A percentile compares a stretch with the other conserved stretches of the same genome.
These are phyloP conservation scores for Pogonomyrmex californicus DNA, from an alignment of 1,140 invertebrate genomes.

Conservation along the genomic window DNA sequence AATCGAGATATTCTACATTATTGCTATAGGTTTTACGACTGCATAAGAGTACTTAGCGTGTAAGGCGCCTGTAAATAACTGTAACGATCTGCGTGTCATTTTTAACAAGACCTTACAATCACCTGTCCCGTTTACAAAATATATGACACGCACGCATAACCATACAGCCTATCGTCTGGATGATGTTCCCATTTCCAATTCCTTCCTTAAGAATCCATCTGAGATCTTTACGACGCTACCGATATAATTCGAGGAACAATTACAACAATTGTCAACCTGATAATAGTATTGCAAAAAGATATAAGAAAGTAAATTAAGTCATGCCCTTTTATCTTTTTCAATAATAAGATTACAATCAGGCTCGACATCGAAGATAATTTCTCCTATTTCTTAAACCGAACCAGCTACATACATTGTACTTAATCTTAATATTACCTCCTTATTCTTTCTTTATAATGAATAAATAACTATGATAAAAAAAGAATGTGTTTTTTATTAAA, in stretches of 20 bases:
- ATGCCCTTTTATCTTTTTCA: not conserved
- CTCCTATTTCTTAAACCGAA: constrained; percentile 47
- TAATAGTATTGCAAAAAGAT: not conserved
- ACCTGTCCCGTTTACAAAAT: not conserved
- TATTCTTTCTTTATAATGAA: constrained; percentile 65
- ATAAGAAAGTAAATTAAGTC: not conserved
- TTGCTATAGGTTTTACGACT: constrained; percentile 66
- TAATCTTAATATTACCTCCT: constrained; percentile 65
- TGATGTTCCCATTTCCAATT: not conserved
- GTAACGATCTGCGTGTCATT: constrained; percentile 56
- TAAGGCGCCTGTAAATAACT: constrained; percentile 73
- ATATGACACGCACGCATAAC: constrained; percentile 17
- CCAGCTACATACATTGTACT: constrained; percentile 70
- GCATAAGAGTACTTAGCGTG: constrained; percentile 64
- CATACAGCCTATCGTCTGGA: not conserved
- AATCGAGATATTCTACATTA: constrained; percentile 59
- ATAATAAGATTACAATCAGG: not conserved
- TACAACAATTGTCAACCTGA: not conserved
- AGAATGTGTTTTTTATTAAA: constrained; percentile 49
- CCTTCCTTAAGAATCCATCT: not conserved
- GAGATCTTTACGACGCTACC: not conserved
- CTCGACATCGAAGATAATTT: constrained; percentile 10
- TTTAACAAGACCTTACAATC: constrained; percentile 36
- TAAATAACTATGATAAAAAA: constrained; percentile 66
- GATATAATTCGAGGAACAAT: not conserved